Evolutionary conservation across 2,113 vertebrate genomes (phyloP).

Genomic region (Varanus salvator): DNA sequence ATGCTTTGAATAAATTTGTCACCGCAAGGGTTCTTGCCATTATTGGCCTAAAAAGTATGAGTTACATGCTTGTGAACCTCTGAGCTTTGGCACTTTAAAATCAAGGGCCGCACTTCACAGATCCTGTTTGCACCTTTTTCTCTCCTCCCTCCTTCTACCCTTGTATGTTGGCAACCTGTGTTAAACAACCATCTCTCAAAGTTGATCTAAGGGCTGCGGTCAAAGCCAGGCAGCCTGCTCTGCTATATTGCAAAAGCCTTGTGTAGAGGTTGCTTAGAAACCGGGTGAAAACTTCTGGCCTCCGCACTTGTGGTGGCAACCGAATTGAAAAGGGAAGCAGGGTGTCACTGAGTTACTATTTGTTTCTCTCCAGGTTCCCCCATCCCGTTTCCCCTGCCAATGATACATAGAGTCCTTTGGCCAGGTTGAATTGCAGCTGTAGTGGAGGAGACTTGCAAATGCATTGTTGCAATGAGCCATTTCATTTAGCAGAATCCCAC

Average conservation of each 20-base stretch:
- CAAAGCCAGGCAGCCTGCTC: not conserved
- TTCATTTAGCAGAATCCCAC: not conserved
- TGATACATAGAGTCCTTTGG: slow-evolving; percentile 7
- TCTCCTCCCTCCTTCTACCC: not conserved
- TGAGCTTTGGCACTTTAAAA: not conserved
- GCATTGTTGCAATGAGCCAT: not conserved
- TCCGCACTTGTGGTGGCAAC: slow-evolving; percentile 21
- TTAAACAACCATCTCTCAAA: not conserved
- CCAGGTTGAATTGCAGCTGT: slow-evolving; percentile 22
- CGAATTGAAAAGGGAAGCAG: slow-evolving; percentile 29
- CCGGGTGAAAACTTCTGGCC: slow-evolving; percentile 35
- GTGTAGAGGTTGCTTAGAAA: slow-evolving; percentile 38
- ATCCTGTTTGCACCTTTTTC: not conserved
- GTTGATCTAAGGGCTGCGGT: slow-evolving; percentile 4
- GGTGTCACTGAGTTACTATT: slow-evolving; percentile 35
- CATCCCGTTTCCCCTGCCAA: not conserved
- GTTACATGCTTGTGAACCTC: not conserved
- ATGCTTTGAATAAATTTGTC: not conserved
- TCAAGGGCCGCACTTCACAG: not conserved
- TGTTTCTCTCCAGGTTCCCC: slow-evolving; percentile 12
- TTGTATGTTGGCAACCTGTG: not conserved
- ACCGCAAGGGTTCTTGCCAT: not conserved
- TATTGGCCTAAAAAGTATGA: not conserved
- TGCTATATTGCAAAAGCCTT: slow-evolving; percentile 31
- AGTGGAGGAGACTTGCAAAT: slow-evolving; percentile 9